Conservation (phyloP, 2,888 invertebrate species). For the Mellilla xanthometata region DNA sequence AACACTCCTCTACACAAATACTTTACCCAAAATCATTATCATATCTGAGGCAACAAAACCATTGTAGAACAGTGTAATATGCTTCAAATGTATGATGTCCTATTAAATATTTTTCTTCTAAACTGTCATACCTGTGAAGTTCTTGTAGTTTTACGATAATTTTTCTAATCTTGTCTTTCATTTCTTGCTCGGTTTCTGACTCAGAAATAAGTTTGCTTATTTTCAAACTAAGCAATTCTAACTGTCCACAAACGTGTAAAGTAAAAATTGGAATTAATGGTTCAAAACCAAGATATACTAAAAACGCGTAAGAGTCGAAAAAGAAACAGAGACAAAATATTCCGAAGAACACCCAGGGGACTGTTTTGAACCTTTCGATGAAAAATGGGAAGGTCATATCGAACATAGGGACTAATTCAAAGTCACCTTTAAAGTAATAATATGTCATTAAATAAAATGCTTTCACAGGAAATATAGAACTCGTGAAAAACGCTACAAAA, state of each 20-base stretch:
- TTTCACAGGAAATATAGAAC: constrained; percentile 49
- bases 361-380: constrained; percentile 45
- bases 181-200: constrained; percentile 32
- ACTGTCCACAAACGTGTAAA: constrained; percentile 59
- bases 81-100: no score
- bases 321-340: constrained; percentile 35
- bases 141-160: constrained; percentile 52
- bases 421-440: constrained; percentile 41
- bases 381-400: constrained; percentile 47
- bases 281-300: constrained; percentile 59
- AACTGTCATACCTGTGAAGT: constrained; percentile 46
- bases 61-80: no score
- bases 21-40: no score
- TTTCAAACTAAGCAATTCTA: constrained; percentile 50
- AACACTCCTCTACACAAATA: no score
- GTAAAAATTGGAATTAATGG: constrained; percentile 63
- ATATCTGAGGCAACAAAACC: no score
- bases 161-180: constrained; percentile 42
- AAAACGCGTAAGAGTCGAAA: constrained; percentile 43
- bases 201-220: constrained; percentile 44
- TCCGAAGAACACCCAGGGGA: constrained; percentile 32
- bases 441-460: constrained; percentile 48
- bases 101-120: no score
- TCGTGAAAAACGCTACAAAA: constrained; percentile 35
- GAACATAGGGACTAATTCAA: constrained; percentile 49